Conservation (phyloP, 2,113 vertebrate species). For the Alethe diademata region DNA sequence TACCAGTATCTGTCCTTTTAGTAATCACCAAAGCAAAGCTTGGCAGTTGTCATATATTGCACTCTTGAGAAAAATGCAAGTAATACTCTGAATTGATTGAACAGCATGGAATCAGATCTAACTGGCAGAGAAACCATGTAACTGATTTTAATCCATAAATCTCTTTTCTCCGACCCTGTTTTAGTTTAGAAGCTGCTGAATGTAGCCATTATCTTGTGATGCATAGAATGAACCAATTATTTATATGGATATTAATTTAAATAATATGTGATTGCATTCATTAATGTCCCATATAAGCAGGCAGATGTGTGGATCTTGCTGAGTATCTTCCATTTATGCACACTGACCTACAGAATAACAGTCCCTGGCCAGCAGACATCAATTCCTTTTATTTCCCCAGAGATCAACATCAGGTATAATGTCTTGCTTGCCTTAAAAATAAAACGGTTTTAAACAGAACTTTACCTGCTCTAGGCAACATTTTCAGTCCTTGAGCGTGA, state of each 20-base stretch:
- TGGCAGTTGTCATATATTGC: slow-evolving; percentile 75
- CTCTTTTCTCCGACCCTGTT: not conserved
- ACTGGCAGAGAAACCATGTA: slow-evolving; percentile 54
- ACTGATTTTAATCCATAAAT: slow-evolving; percentile 48
- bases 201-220: slow-evolving; percentile 30
- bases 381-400: slow-evolving; percentile 17
- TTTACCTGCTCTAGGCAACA: not conserved
- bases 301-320: not conserved
- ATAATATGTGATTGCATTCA: not conserved
- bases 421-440: not conserved
- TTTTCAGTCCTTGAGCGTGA: not conserved
- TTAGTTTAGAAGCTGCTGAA: slow-evolving; percentile 42
- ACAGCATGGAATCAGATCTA: slow-evolving; percentile 63
- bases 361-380: not conserved
- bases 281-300: not conserved
- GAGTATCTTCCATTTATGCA: not conserved
- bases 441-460: not conserved
- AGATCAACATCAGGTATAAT: slow-evolving; percentile 1
- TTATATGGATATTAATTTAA: slow-evolving; percentile 50
- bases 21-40: slow-evolving; percentile 76
- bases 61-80: slow-evolving; percentile 74
- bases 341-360: not conserved
- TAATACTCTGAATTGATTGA: slow-evolving; percentile 74
- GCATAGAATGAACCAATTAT: slow-evolving; percentile 23
- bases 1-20: slow-evolving; percentile 73